A percentile compares a stretch with the other conserved stretches of the same genome.
phyloP scores from a whole-genome alignment of 2,888 invertebrate genomes.

The Gandaritis pyraliata region DNA sequence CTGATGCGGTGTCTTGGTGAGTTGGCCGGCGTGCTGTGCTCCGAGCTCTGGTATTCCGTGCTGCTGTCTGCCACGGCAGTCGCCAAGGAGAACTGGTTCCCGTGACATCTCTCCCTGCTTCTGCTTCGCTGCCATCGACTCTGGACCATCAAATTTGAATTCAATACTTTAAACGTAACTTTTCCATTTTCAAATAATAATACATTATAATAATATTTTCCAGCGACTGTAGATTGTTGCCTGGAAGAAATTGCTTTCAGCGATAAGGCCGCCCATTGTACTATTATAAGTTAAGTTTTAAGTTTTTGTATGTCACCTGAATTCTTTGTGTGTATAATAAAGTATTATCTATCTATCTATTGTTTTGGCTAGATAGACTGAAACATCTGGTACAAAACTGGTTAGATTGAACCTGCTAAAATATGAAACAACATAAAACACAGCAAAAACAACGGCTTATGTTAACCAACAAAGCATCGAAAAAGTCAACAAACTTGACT shows the following conservation, averaged over 20 bases:
- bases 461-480: neutral
- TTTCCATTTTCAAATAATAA: too few species aligned
- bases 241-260: too few species aligned
- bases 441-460: neutral
- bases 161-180: too few species aligned
- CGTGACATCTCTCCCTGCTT: conserved; percentile 87
- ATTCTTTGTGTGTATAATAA: too few species aligned
- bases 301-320: too few species aligned
- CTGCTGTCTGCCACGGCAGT: conserved; percentile 86
- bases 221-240: too few species aligned
- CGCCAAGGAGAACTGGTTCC: conserved; percentile 71
- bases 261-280: too few species aligned
- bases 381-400: too few species aligned
- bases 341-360: too few species aligned
- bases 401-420: neutral
- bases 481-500: neutral
- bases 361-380: too few species aligned
- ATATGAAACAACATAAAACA: neutral
- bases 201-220: too few species aligned
- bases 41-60: conserved; percentile 92
- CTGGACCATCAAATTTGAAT: conserved; percentile 61
- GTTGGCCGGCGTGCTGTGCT: conserved; percentile 91
- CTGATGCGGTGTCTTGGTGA: conserved; percentile 83
- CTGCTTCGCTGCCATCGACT: conserved; percentile 91
- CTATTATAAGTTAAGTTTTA: too few species aligned